Evolutionary conservation across 2,797 vertebrate genomes (phyloP), one percentile per base, ranked within the genome.

Genomic region (Buphagus erythrorhynchus): DNA sequence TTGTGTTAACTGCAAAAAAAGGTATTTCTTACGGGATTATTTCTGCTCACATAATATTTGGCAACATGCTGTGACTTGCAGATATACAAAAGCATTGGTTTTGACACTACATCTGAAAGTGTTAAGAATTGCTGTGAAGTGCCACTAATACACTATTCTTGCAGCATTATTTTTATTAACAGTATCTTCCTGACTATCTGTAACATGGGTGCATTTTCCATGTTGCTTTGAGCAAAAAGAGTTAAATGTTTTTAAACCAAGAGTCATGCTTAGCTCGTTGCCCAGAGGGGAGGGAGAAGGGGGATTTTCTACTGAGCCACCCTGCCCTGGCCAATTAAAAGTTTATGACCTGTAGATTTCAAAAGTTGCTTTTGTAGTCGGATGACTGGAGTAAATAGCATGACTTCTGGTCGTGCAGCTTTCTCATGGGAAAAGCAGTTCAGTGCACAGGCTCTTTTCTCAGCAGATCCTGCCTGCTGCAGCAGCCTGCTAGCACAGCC

Each of bases 61-160:
- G 78, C 87, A 96, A 74, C 77, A 28, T 87, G 85, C 95, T 86
- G 90, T 96, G 94, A 97, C 84, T 94, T 96, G 71, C 59, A 84
- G 77, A 91, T 58, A 74, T 6, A 90, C 51, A 72, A 69, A 88
- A 92, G 22, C 45, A 38, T 66, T 84, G 29, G 13, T 95, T 94
- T 95, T 91, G 88, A 93, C 95, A 95, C 93, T 95, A 91, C 95
- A 91, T 95, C 97, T 97, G 97, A 91, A 90, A 92, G 90, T 86
- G 86, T 97, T 93, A 54, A 86, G 88, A 90, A 68, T 54, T 97
- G 69, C 90, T 95, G 93, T 95, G 96, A 98, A 97, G 92, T 97
- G 96, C 96, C 89, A 95, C 97, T 95, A 90, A 76, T 68, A 90
- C 90, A 66, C 59, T 66, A 31, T 90, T 88, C 95, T 79, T 95